Conservation (phyloP, 2,113 vertebrate genomes). For the Gopherus flavomarginatus region DNA sequence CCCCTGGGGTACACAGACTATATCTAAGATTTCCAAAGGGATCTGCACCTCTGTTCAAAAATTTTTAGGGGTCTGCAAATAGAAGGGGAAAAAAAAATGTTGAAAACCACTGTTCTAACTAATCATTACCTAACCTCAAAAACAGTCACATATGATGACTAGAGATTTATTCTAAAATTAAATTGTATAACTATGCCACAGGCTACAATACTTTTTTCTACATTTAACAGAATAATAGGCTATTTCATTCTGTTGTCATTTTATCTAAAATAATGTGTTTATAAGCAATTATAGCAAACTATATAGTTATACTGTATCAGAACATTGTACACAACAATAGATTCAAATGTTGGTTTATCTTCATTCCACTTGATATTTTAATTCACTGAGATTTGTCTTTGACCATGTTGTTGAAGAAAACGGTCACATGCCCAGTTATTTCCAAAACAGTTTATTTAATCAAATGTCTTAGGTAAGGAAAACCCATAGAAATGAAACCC, state of each 20-base stretch:
- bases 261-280: background rate
- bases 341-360: background rate
- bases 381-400: background rate
- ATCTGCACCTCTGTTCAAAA: too few species aligned
- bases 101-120: background rate
- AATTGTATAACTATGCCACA: background rate
- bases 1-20: too few species aligned
- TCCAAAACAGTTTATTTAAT: background rate
- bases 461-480: background rate
- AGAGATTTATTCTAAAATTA: background rate
- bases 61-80: too few species aligned
- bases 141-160: background rate
- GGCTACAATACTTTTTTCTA: background rate
- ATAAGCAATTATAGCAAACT: background rate
- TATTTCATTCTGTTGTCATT: background rate
- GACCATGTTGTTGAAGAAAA: background rate
- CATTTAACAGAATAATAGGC: background rate
- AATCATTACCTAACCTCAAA: background rate
- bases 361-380: background rate
- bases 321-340: background rate
- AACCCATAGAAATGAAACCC: fast-evolving
- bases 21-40: too few species aligned
- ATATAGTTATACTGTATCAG: background rate
- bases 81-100: too few species aligned
- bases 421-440: background rate